A percentile compares a stretch with the other conserved stretches of the same genome.
These are phyloP conservation scores for Momotus momota DNA, from an alignment of 2,797 vertebrate species.

Conservation along the genomic window DNA sequence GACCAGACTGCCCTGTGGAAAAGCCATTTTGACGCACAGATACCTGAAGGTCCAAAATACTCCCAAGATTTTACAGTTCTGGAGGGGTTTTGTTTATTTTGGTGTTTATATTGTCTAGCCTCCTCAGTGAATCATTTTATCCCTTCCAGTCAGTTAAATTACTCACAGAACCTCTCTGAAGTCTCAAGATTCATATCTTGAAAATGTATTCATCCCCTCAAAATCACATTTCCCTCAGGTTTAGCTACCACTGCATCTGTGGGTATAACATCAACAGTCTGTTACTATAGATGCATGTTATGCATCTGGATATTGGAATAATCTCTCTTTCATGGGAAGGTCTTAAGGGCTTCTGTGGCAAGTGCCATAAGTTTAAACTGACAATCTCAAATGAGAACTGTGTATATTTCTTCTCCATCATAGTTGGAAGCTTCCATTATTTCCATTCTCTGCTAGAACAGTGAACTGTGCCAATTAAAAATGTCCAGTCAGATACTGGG, in stretches of 20 bases:
- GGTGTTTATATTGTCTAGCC: not conserved
- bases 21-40: not conserved
- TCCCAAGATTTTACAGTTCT: not conserved
- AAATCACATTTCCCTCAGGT: not conserved
- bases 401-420: conserved; percentile 30
- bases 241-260: not conserved
- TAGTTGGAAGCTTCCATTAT: conserved; percentile 28
- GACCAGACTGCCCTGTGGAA: not conserved
- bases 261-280: not conserved
- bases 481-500: conserved; percentile 35
- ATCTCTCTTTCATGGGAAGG: conserved; percentile 26
- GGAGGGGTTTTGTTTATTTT: not conserved
- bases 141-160: not conserved
- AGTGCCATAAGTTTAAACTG: conserved; percentile 32
- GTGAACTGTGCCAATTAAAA: conserved; percentile 46
- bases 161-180: not conserved
- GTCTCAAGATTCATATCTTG: not conserved
- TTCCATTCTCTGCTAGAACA: conserved; percentile 52
- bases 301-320: not conserved
- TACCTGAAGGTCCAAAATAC: not conserved
- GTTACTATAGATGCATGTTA: not conserved
- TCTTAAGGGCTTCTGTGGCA: conserved; percentile 13
- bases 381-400: conserved; percentile 48
- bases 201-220: not conserved
- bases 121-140: not conserved